Evolutionary conservation across 30 jellyfish, hydroid and myxozoan genomes (phyloP).

Genomic region (Catostylus mosaicus): DNA sequence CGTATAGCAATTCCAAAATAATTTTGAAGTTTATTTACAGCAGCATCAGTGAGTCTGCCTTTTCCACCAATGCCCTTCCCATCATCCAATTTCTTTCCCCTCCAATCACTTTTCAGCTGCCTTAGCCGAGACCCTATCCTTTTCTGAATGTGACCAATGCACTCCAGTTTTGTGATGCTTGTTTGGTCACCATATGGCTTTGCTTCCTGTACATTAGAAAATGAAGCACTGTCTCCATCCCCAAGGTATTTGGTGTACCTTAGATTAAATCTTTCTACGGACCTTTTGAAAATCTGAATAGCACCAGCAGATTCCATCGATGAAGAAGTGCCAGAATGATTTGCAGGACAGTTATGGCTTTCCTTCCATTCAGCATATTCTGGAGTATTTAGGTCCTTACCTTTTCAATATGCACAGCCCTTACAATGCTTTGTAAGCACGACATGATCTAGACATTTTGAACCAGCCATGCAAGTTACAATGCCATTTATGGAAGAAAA

Average conservation of each 20-base stretch:
- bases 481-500: conserved; percentile 15
- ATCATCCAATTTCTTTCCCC: background rate
- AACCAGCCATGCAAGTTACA: background rate
- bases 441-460: conserved; percentile 1
- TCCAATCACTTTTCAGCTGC: background rate
- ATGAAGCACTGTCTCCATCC: background rate
- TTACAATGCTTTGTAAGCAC: conserved; percentile 5
- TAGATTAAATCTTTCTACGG: background rate
- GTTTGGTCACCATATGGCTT: conserved; percentile 3
- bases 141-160: conserved; percentile 21
- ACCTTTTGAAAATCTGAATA: background rate
- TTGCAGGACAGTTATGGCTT: background rate
- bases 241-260: background rate
- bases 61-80: conserved; percentile 2
- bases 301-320: conserved; percentile 33
- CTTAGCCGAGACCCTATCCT: conserved; percentile 3
- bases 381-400: background rate
- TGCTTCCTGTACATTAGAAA: background rate
- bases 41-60: background rate
- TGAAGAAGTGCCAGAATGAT: conserved; percentile 9
- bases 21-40: background rate
- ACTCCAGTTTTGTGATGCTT: background rate
- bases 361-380: background rate
- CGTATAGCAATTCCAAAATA: background rate
- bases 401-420: background rate